A percentile compares a stretch with the other conserved stretches of the same genome.
phyloP scores from a whole-genome alignment of 2,888 invertebrate species.

The Chrysomela aeneicollis region DNA sequence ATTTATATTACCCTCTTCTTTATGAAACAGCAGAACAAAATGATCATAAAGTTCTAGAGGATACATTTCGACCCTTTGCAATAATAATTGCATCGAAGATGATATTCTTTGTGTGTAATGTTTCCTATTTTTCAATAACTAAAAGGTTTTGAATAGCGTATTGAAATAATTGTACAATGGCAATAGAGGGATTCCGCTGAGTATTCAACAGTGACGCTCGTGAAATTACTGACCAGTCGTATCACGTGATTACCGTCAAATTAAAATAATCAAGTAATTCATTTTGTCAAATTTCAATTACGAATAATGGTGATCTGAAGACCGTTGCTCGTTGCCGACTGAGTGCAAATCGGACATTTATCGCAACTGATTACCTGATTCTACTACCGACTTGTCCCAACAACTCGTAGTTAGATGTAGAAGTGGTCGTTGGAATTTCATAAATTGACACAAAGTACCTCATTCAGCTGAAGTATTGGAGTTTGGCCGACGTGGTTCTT shows the following conservation, averaged over 20 bases:
- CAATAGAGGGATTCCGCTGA: not conserved
- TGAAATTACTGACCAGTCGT: not conserved
- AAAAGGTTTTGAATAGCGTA: not conserved
- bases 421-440: conserved; percentile 34
- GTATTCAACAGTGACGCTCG: not conserved
- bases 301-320: conserved; percentile 28
- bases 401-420: conserved; percentile 25
- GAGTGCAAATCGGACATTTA: conserved; percentile 44
- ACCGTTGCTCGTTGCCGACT: conserved; percentile 32
- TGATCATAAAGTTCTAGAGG: too few relatives aligned
- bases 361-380: conserved; percentile 44
- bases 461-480: conserved; percentile 21
- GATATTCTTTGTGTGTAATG: too few relatives aligned
- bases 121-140: not conserved
- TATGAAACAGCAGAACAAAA: too few relatives aligned
- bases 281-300: conserved; percentile 39
- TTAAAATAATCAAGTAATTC: conserved; percentile 39
- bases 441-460: conserved; percentile 36
- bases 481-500: not conserved
- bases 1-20: too few relatives aligned
- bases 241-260: conserved; percentile 43
- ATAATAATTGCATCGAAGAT: too few relatives aligned
- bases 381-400: conserved; percentile 30
- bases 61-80: too few relatives aligned
- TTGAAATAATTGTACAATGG: not conserved